Evolutionary conservation across 2,888 invertebrate genomes (phyloP).

Genomic region (Mimachlamys varia): DNA sequence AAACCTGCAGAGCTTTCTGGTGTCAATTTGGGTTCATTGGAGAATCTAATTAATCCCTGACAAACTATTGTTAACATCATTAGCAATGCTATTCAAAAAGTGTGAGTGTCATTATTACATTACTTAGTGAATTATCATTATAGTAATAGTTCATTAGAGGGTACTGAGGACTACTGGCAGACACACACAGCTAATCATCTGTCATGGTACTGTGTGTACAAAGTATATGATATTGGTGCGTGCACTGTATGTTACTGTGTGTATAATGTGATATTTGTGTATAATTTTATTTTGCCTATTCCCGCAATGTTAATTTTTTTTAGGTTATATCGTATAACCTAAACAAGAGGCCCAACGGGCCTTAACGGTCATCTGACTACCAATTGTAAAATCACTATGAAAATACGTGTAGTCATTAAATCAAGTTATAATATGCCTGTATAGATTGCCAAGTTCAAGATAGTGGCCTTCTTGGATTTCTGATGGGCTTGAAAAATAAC

Average conservation of each 20-base stretch:
- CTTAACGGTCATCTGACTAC: no score
- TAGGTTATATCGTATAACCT: no score
- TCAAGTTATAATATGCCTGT: no score
- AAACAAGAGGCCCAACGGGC: no score
- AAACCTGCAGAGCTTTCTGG: not conserved
- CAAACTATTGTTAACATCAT: not conserved
- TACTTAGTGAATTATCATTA: not conserved
- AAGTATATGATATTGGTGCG: no score
- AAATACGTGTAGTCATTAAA: no score
- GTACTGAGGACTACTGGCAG: not conserved
- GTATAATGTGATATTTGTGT: not conserved
- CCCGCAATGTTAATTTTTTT: no score
- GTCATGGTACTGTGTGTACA: not conserved
- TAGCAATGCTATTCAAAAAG: not conserved
- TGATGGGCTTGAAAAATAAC: no score
- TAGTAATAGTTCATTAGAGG: not conserved
- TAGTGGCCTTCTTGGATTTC: no score
- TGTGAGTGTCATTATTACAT: not conserved
- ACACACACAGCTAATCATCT: not conserved
- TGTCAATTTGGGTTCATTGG: conserved; percentile 1
- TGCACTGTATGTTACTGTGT: not conserved
- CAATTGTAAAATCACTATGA: no score
- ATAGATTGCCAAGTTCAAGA: no score
- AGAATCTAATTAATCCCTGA: not conserved
- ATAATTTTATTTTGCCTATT: no score